phyloP scores from a whole-genome alignment of 2,888 invertebrate genomes.

The Eustalomyia histrio region DNA sequence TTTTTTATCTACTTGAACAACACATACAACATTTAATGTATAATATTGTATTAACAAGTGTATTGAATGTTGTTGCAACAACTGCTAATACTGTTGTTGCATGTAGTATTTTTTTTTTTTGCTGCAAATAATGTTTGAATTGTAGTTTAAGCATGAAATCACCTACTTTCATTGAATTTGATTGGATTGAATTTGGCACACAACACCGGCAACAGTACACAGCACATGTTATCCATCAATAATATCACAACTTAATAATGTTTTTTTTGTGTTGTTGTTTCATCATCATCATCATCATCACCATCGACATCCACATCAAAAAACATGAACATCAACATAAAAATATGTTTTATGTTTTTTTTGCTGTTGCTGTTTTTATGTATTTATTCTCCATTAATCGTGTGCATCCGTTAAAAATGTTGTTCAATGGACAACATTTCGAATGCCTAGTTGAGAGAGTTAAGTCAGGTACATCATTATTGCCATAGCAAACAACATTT shows the following conservation, averaged over 20 bases:
- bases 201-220: constrained; percentile 31
- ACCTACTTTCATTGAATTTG: constrained; percentile 63
- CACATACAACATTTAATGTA: background rate
- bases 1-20: background rate
- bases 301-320: constrained; percentile 19
- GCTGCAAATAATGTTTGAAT: constrained; percentile 53
- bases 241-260: constrained; percentile 61
- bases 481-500: constrained; percentile 37
- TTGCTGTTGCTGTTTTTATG: constrained; percentile 15
- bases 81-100: constrained; percentile 13
- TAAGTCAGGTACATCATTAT: constrained; percentile 40
- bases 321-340: constrained; percentile 48
- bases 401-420: constrained; percentile 44
- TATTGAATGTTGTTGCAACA: background rate
- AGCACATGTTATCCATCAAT: constrained; percentile 65
- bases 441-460: constrained; percentile 12
- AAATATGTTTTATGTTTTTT: constrained; percentile 19
- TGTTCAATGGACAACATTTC: constrained; percentile 12
- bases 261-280: constrained; percentile 18
- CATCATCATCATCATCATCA: constrained; percentile 44
- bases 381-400: constrained; percentile 51
- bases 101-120: constrained; percentile 14
- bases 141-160: constrained; percentile 58
- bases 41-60: background rate
- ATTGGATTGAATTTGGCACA: constrained; percentile 60